Percentiles rank a stretch among this genome's conserved stretches.
phyloP scores from a whole-genome alignment of 2,888 invertebrate species.

The Tribolium freemani region DNA sequence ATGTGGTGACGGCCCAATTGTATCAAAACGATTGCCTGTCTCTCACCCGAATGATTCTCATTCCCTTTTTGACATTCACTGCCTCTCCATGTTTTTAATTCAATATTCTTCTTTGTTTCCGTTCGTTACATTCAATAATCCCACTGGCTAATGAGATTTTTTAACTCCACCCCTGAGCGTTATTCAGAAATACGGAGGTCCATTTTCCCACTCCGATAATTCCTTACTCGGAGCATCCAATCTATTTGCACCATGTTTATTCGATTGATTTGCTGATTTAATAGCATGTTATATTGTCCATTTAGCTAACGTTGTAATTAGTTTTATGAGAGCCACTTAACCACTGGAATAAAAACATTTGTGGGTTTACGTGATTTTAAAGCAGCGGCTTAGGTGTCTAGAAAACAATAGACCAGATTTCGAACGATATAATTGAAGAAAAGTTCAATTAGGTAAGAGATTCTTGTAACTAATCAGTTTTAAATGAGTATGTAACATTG shows the following conservation, averaged over 20 bases:
- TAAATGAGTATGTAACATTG: too few relatives aligned
- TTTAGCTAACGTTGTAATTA: neutral
- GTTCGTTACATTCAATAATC: slow-evolving; percentile 36
- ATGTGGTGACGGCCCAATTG: slow-evolving; percentile 21
- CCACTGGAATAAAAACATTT: neutral
- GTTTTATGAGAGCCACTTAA: neutral
- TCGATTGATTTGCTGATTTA: slow-evolving; percentile 12
- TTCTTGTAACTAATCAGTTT: too few relatives aligned
- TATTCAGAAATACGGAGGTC: slow-evolving; percentile 17
- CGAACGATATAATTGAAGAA: too few relatives aligned
- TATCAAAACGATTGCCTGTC: slow-evolving; percentile 15
- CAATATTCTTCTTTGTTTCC: slow-evolving; percentile 34
- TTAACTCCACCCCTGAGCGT: slow-evolving; percentile 8
- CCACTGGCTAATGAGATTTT: slow-evolving; percentile 28
- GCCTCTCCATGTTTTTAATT: slow-evolving; percentile 26
- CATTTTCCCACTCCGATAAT: slow-evolving; percentile 6
- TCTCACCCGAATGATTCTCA: slow-evolving; percentile 9
- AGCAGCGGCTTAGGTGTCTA: neutral
- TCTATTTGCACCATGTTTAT: slow-evolving; percentile 19
- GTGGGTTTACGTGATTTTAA: neutral
- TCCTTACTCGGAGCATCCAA: slow-evolving; percentile 1
- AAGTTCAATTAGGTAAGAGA: too few relatives aligned
- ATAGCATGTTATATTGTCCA: neutral
- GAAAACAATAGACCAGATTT: too few relatives aligned
- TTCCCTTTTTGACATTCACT: slow-evolving; percentile 3